Evolutionary conservation across 2,888 invertebrate genomes (phyloP), one percentile per base, ranked within the genome.

Genomic region (Phyto melanocephala): DNA sequence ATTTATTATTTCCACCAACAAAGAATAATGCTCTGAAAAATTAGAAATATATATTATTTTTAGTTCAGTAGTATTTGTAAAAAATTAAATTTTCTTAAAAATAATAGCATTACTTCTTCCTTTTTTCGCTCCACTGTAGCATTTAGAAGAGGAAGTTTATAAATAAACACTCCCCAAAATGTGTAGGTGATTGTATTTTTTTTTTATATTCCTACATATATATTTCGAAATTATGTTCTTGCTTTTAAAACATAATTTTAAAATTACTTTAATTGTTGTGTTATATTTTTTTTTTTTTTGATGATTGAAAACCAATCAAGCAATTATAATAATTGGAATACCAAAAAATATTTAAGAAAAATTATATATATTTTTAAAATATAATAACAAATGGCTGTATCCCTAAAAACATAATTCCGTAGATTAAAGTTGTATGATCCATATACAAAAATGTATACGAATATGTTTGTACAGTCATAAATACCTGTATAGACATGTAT

Each of bases 251-350:
- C 54, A 52, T 2, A 45, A 40, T 75, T 76, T 63, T 50, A 10
- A 70, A 81, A 81, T 77, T 77, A 50, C 33, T 71, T 81, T 81
- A 80, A 80, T 74, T 80, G 72, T 37, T 74, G 24, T 52, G 15
- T 40, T 65, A 63, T 33, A 35, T 45, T 37, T 24, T 58, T 67
- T 67, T 54, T 40, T 28, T 37, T 28, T 28, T 42, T 4, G 3
- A 33, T 50, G 62, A 15, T 52, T 42, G 35, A 56, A 71, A 63
- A 54, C 45, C 65, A 74, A 71, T 82, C 75, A 68, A 71, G 54
- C 71, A 83, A 83, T 83, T 83, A 77, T 71, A 42, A 77, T 76
- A 83, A 83, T 83, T 82, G 82, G 82, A 58, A 52, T 40, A 71
- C n/a, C 15, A 45, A 63, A 50, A 15, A 17, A 35, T 3, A n/a